Evolutionary conservation across 2,113 vertebrate species (phyloP).

Genomic region (Cinclus mexicanus): DNA sequence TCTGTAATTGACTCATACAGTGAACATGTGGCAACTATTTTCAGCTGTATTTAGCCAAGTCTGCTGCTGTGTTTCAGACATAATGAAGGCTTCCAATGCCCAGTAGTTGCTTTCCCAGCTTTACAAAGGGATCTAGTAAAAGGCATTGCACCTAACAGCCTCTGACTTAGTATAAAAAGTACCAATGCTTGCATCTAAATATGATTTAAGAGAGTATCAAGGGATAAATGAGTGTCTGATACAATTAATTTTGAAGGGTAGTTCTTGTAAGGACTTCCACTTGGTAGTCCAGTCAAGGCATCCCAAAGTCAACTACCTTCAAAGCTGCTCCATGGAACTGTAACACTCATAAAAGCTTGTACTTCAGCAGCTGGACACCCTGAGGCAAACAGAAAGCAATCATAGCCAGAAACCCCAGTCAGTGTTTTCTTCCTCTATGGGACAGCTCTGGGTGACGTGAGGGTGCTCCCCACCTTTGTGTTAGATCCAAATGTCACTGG

Average conservation of each 20-base stretch:
- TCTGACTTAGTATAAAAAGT: not conserved
- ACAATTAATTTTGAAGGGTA: not conserved
- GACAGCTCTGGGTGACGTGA: not conserved
- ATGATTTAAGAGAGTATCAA: not conserved
- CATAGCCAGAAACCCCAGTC: not conserved
- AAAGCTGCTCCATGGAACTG: not conserved
- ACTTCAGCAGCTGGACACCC: conserved; percentile 16
- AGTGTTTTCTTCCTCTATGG: not conserved
- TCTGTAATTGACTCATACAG: conserved; percentile 7
- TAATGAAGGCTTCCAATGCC: not conserved
- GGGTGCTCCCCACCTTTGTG: not conserved
- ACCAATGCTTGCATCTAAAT: not conserved
- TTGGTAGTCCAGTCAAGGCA: not conserved
- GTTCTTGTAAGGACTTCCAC: not conserved
- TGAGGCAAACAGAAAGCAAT: not conserved
- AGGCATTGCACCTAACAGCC: not conserved
- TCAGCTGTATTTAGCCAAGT: conserved; percentile 19
- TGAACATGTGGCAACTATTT: conserved; percentile 62
- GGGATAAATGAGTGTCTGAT: not conserved
- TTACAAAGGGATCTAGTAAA: not conserved
- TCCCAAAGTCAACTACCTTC: not conserved
- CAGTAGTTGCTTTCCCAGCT: not conserved
- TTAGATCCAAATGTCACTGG: not conserved
- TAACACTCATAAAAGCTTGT: not conserved
- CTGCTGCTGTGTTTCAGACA: not conserved